Conservation (phyloP, 1,140 invertebrate species). For the Cyclina sinensis region DNA sequence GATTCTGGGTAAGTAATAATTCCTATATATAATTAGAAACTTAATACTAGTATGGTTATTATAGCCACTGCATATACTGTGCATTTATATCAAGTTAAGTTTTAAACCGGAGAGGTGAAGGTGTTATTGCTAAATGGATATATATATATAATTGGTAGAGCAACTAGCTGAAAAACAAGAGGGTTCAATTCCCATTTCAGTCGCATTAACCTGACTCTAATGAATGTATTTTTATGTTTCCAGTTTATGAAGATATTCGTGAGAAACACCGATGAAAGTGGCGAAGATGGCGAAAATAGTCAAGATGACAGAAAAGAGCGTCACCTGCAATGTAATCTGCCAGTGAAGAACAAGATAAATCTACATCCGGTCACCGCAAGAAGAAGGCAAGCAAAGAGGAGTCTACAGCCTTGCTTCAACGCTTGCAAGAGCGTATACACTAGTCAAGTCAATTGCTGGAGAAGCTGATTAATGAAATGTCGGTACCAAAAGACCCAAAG, state of each 20-base stretch:
- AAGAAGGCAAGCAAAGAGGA: conserved; percentile 54
- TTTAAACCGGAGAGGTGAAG: conserved; percentile 1
- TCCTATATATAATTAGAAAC: conserved; percentile 23
- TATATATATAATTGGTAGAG: no score
- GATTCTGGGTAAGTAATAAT: conserved; percentile 56
- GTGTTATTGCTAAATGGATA: no score
- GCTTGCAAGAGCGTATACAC: conserved; percentile 59
- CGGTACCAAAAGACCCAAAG: conserved; percentile 49
- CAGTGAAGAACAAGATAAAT: conserved; percentile 42
- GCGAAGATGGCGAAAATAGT: conserved; percentile 50
- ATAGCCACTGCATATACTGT: neutral
- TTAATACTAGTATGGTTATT: conserved; percentile 7
- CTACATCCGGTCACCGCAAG: conserved; percentile 20
- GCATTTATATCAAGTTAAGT: conserved; percentile 23
- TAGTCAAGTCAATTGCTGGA: conserved; percentile 61
- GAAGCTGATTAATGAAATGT: conserved; percentile 53
- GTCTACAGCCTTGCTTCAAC: conserved; percentile 40
- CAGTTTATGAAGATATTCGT: conserved; percentile 59
- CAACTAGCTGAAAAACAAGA: no score
- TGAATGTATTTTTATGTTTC: conserved; percentile 37
- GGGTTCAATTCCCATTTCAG: no score
- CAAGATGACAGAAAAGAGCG: neutral
- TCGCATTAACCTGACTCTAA: no score
- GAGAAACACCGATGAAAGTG: conserved; percentile 65
- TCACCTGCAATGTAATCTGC: conserved; percentile 39